Evolutionary conservation across 2,888 invertebrate species (phyloP).

Genomic region (Auanema freiburgensis): DNA sequence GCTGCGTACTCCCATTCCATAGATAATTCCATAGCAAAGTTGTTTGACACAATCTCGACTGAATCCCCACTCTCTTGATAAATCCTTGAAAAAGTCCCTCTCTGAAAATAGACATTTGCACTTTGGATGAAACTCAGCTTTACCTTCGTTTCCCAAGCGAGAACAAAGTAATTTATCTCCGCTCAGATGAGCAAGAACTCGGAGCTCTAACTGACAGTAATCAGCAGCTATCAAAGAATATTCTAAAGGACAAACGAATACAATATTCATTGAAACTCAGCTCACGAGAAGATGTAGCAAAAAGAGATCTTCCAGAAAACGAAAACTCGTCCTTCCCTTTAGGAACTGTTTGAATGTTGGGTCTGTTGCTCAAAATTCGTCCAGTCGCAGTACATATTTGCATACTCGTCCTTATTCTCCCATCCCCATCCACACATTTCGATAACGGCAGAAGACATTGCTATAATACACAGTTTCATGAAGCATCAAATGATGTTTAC

Average conservation of each 20-base stretch:
- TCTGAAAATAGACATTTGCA: slow-evolving; percentile 12
- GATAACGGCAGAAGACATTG: slow-evolving; percentile 19
- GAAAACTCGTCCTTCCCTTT: slow-evolving; percentile 70
- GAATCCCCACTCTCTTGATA: slow-evolving; percentile 52
- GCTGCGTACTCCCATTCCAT: slow-evolving; percentile 87
- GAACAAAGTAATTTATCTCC: slow-evolving; percentile 71
- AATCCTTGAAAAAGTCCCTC: slow-evolving; percentile 33
- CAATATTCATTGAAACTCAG: neutral
- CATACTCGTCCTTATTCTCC: slow-evolving; percentile 24
- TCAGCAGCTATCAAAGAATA: slow-evolving; percentile 83
- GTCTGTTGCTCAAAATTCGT: slow-evolving; percentile 86
- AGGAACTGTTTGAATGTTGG: slow-evolving; percentile 88
- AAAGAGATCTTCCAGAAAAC: slow-evolving; percentile 22
- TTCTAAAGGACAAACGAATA: slow-evolving; percentile 12
- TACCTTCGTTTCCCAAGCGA: slow-evolving; percentile 23
- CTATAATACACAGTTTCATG: slow-evolving; percentile 4
- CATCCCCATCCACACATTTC: slow-evolving; percentile 5
- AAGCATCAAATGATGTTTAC: neutral
- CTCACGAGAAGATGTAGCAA: slow-evolving; percentile 23
- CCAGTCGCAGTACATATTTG: slow-evolving; percentile 66
- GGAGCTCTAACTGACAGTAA: slow-evolving; percentile 91
- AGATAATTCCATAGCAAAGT: slow-evolving; percentile 73
- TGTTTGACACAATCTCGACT: slow-evolving; percentile 71
- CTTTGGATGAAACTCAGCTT: too few species aligned
- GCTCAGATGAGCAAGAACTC: slow-evolving; percentile 87